phyloP scores from a whole-genome alignment of 2,797 vertebrate species.

The Sciurus vulgaris region DNA sequence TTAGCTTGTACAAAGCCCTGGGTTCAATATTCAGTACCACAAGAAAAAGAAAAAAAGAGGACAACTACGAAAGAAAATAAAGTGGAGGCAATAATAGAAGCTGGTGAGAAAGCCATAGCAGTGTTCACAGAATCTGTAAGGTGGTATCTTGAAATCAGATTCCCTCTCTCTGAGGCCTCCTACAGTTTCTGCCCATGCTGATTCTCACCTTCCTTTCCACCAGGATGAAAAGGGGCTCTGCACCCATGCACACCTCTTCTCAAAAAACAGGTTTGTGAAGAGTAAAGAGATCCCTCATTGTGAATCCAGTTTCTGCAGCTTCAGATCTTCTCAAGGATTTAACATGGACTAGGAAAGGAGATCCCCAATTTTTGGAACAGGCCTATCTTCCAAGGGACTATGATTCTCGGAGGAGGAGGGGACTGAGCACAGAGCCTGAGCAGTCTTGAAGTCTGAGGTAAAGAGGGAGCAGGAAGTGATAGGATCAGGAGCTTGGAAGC shows the following conservation, averaged over 20 bases:
- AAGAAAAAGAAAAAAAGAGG: neutral
- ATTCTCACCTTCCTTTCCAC: conserved; percentile 30
- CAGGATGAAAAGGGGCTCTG: neutral
- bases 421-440: neutral
- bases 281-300: neutral
- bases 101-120: neutral
- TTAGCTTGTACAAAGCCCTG: neutral
- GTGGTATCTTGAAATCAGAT: neutral
- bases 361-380: conserved; percentile 23
- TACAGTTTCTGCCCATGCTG: conserved; percentile 28
- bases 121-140: neutral
- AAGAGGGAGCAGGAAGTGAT: neutral
- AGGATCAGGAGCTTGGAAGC: neutral
- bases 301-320: conserved; percentile 13
- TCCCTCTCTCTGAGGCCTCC: neutral
- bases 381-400: neutral
- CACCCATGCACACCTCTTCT: conserved; percentile 39
- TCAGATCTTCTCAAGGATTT: neutral
- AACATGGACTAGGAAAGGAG: neutral
- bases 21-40: neutral
- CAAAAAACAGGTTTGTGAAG: conserved; percentile 41
- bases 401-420: neutral
- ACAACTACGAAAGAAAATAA: neutral
- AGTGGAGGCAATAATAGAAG: neutral
- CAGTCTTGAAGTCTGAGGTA: conserved; percentile 30